These are phyloP conservation scores for Mus spretus DNA, from an alignment of 2,797 vertebrate species.

Conservation along the genomic window DNA sequence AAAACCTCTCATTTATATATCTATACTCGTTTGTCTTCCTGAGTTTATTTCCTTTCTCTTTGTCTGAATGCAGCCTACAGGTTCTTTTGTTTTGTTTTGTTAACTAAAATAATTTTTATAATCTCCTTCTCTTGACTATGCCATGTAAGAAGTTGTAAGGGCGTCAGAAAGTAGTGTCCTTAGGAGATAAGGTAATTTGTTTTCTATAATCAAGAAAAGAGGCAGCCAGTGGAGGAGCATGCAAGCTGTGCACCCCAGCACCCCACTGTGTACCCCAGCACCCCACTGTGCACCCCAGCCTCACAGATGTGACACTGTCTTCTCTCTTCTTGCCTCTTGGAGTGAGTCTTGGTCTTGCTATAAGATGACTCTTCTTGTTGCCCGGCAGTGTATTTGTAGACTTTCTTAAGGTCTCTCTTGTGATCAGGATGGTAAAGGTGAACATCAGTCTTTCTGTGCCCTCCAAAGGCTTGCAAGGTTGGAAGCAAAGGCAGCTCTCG, in stretches of 20 bases:
- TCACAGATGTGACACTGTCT: background rate
- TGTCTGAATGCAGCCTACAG: background rate
- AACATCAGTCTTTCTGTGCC: background rate
- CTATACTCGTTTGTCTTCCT: background rate
- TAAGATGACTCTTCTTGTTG: background rate
- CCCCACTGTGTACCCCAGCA: too few relatives aligned
- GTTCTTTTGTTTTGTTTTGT: background rate
- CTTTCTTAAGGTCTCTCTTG: constrained; percentile 8
- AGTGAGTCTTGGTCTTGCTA: background rate
- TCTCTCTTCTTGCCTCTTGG: background rate
- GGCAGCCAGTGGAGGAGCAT: background rate
- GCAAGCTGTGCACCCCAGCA: background rate
- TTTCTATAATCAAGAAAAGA: constrained; percentile 49
- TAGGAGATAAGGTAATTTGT: background rate
- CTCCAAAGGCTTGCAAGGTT: background rate
- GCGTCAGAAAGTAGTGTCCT: background rate
- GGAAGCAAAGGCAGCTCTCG: background rate
- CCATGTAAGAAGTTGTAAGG: background rate
- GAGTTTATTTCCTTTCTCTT: background rate
- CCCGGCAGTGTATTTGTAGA: fast-evolving
- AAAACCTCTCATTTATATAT: background rate
- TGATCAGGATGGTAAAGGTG: background rate
- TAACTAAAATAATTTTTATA: background rate
- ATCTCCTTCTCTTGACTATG: background rate
- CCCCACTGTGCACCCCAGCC: background rate